A percentile compares a stretch with the other conserved stretches of the same genome.
These are phyloP conservation scores for Diceros bicornis DNA, from an alignment of 2,797 vertebrate species.

Conservation along the genomic window DNA sequence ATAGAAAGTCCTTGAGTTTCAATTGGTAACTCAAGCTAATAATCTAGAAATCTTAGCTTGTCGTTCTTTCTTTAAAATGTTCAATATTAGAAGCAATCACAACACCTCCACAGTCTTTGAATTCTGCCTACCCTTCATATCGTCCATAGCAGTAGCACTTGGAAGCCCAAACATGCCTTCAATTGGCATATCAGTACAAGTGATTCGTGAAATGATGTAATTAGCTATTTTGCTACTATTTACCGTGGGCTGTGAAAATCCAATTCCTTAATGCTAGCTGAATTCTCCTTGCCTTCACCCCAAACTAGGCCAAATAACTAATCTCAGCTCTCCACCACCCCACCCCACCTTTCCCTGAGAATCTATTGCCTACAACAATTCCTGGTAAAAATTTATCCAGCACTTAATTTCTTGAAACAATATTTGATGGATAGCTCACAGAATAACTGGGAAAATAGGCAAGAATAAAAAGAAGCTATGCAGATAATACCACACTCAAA, in stretches of 20 bases:
- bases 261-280: not conserved
- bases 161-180: not conserved
- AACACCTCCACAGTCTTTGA: not conserved
- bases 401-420: not conserved
- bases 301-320: not conserved
- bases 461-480: slow-evolving; percentile 37
- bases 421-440: not conserved
- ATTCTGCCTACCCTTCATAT: not conserved
- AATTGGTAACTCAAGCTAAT: not conserved
- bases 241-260: not conserved
- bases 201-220: not conserved
- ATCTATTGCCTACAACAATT: not conserved
- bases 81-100: not conserved
- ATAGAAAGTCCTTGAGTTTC: not conserved
- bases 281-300: not conserved
- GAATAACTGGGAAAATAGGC: not conserved
- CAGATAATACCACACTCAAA: not conserved
- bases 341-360: not conserved
- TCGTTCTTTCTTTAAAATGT: not conserved
- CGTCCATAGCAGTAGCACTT: not conserved
- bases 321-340: not conserved
- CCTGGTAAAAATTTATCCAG: not conserved
- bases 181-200: not conserved
- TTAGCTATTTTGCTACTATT: not conserved
- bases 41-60: slow-evolving; percentile 4